Base-by-base conservation (phyloP, 2,888 invertebrate genomes). In the Periphyllus acericola region DNA sequence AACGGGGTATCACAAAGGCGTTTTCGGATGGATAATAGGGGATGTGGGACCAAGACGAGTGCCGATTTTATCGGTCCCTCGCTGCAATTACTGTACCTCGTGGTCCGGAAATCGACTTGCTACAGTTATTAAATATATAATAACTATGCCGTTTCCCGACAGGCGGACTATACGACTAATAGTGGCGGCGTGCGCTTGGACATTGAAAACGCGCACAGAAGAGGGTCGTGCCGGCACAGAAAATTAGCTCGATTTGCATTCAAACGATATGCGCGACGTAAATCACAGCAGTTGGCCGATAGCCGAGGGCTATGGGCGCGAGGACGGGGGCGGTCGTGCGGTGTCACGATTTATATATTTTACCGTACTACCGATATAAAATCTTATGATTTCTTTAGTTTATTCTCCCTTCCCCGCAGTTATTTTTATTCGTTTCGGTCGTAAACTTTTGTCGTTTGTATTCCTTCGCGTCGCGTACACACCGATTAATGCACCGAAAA, bases 211-310 rank as follows among this genome's bases (percentile, higher is more conserved):
- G 75, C 46, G 75, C 29, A 11, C 29, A 21, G 32, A 34, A 40
- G 81, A 82, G 83, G 83, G 83, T 78, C 46, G 52, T 66, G 3
- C 19, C 19, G n/a, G 21, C 36, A 71, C 60, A 34, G 75, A 75
- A 81, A 87, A 81, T 81, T 80, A 74, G 66, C 87, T 74, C 74
- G 75, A 87, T 80, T 86, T 79, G n/a, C 71, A 86, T 79, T 86
- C 72, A 79, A 86, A 79, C 55, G 78, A 11, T 78, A 85, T 71
- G 19, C 29, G 19, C n/a, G 72, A 32, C 40, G 29, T 83, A 83
- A 21, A 29, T 75, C 68, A 81, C 71, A n/a, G 19, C 60, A 1
- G 34, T 29, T 11, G 11, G n/a, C 36, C 80, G 46, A 46, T 46
- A 46, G 46, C 46, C 46, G 46, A 46, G 46, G 46, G 46, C 46